A percentile compares a stretch with the other conserved stretches of the same genome.
Conservation (phyloP, 2,888 invertebrate genomes). For the Pammene aurita region DNA sequence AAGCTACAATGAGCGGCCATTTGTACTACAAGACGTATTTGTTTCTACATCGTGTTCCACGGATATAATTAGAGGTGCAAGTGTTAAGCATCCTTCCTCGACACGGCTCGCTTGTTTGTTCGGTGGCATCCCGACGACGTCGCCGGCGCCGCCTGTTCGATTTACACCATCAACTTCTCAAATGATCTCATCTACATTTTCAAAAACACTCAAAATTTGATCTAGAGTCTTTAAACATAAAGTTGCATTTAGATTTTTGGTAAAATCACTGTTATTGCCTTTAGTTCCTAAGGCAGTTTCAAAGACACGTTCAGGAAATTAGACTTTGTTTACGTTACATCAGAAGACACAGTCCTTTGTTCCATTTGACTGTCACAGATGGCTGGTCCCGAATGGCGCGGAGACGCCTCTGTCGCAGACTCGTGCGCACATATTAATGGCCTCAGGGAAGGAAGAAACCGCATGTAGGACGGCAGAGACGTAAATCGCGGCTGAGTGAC, state of each 20-base stretch:
- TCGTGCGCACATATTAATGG: conserved; percentile 54
- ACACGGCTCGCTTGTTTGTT: conserved; percentile 75
- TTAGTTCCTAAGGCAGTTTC: conserved; percentile 46
- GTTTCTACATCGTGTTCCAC: conserved; percentile 68
- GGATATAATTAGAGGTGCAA: conserved; percentile 80
- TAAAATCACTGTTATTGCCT: neutral
- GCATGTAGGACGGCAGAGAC: conserved; percentile 75
- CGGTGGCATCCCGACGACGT: conserved; percentile 74
- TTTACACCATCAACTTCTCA: conserved; percentile 58
- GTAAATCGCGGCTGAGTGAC: conserved; percentile 80
- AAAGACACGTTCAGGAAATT: conserved; percentile 74
- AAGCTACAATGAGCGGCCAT: conserved; percentile 42
- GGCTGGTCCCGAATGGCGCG: conserved; percentile 67
- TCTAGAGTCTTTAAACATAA: conserved; percentile 45
- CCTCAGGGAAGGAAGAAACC: conserved; percentile 81
- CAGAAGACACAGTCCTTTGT: conserved; percentile 78
- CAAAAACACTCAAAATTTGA: conserved; percentile 46
- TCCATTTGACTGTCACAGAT: conserved; percentile 65
- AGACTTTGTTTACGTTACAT: conserved; percentile 76
- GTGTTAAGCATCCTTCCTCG: conserved; percentile 80
- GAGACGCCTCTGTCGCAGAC: conserved; percentile 63
- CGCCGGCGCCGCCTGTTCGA: conserved; percentile 78
- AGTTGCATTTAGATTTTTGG: conserved; percentile 43
- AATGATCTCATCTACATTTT: conserved; percentile 53
- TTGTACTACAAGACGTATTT: conserved; percentile 64